These are phyloP conservation scores for Caradrina clavipalpis DNA, from an alignment of 2,888 invertebrate species.

Conservation along the genomic window DNA sequence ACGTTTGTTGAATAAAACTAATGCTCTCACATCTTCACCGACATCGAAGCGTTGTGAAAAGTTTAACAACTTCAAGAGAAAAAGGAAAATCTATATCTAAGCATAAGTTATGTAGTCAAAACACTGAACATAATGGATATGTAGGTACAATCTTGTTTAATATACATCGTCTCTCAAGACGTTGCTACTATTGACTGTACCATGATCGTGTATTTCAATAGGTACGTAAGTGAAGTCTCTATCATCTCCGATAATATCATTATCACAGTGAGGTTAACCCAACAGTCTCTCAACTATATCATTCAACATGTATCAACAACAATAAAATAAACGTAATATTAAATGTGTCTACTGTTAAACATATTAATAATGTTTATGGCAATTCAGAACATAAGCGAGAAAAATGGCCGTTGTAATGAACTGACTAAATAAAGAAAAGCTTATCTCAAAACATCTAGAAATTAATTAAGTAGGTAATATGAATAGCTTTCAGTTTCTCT, in stretches of 20 bases:
- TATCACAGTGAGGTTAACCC: not conserved
- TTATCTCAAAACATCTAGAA: too few relatives aligned
- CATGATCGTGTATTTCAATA: too few relatives aligned
- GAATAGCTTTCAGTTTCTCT: too few relatives aligned
- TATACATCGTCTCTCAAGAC: too few relatives aligned
- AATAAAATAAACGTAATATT: conserved; percentile 13
- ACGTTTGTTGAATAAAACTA: conserved; percentile 20
- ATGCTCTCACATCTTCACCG: conserved; percentile 1
- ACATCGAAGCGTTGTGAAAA: not conserved
- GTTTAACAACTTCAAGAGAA: not conserved
- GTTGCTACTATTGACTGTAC: too few relatives aligned
- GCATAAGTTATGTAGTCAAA: not conserved
- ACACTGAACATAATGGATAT: too few relatives aligned
- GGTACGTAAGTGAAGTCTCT: not conserved
- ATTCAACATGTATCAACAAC: conserved; percentile 21
- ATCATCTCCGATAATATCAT: conserved; percentile 6
- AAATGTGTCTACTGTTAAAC: not conserved
- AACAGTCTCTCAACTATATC: conserved; percentile 1
- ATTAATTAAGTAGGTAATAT: not conserved
- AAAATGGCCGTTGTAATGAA: conserved; percentile 13
- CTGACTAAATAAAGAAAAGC: too few relatives aligned
- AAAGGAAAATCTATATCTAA: not conserved
- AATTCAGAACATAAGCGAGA: conserved; percentile 2
- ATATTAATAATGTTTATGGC: conserved; percentile 17
- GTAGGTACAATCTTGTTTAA: too few relatives aligned